phyloP scores from a whole-genome alignment of 2,888 invertebrate genomes.

The Eubasilissa splendida region DNA sequence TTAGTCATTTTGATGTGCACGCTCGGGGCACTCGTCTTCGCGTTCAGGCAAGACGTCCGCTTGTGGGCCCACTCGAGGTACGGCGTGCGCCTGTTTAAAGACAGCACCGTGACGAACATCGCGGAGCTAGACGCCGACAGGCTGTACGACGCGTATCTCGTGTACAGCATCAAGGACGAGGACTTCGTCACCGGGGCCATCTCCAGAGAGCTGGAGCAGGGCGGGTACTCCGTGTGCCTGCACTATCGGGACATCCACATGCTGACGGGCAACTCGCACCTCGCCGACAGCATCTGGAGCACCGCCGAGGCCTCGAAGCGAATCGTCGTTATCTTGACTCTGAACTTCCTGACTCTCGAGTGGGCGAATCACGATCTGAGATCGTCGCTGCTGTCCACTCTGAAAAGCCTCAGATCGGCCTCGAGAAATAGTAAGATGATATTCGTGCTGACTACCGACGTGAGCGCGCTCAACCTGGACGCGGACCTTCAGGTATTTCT shows the following conservation, averaged over 20 bases:
- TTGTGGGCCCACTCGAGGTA: conserved; percentile 87
- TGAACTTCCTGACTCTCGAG: conserved; percentile 81
- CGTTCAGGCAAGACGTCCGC: conserved; percentile 83
- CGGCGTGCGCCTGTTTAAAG: conserved; percentile 84
- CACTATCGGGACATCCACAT: conserved; percentile 70
- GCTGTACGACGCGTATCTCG: conserved; percentile 89
- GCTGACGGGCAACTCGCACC: conserved; percentile 70
- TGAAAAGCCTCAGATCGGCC: conserved; percentile 66
- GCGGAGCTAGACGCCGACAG: conserved; percentile 80
- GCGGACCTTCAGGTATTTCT: conserved; percentile 82
- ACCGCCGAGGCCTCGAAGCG: conserved; percentile 71
- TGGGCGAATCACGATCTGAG: conserved; percentile 75
- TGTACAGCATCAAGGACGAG: conserved; percentile 88
- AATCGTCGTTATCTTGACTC: conserved; percentile 77
- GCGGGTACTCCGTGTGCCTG: conserved; percentile 67
- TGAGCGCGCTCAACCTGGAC: conserved; percentile 82
- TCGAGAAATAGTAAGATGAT: conserved; percentile 68
- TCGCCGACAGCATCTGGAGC: conserved; percentile 74
- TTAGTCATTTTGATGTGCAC: conserved; percentile 80
- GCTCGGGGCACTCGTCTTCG: conserved; percentile 80
- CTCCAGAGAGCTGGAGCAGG: conserved; percentile 81
- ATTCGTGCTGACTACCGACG: conserved; percentile 74
- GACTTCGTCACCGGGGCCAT: conserved; percentile 79
- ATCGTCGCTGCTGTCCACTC: conserved; percentile 71
- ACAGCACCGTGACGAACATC: conserved; percentile 79